Evolutionary conservation across 2,113 vertebrate species (phyloP).

Genomic region (Gymnobelideus leadbeateri): DNA sequence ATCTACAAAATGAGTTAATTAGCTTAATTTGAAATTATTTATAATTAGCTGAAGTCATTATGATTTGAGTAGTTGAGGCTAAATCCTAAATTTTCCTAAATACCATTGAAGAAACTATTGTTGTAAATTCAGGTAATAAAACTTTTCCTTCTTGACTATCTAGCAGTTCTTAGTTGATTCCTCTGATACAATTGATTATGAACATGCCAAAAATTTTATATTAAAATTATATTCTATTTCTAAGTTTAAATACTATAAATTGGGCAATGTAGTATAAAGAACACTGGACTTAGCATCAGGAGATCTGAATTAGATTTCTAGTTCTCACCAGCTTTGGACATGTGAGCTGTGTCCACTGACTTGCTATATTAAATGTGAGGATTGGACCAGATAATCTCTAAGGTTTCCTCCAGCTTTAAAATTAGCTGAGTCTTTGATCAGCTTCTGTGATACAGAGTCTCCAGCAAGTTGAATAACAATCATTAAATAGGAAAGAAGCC

Average conservation of each 20-base stretch:
- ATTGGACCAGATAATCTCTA: background rate
- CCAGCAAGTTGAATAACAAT: background rate
- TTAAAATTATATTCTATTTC: background rate
- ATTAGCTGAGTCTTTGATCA: background rate
- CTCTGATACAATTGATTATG: background rate
- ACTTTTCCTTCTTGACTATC: conserved; percentile 46
- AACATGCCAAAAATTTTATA: background rate
- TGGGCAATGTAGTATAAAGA: background rate
- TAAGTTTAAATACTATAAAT: background rate
- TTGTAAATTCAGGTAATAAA: background rate
- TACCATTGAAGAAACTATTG: conserved; percentile 13
- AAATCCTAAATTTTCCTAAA: conserved; percentile 34
- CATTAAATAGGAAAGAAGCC: background rate
- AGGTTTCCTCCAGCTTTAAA: background rate
- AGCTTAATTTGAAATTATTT: conserved; percentile 10
- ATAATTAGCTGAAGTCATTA: background rate
- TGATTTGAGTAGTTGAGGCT: conserved; percentile 27
- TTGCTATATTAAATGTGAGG: background rate
- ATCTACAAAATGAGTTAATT: conserved; percentile 38
- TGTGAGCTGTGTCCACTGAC: background rate
- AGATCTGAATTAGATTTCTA: background rate
- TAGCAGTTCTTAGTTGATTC: background rate
- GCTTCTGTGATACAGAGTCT: background rate
- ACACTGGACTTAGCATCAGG: background rate
- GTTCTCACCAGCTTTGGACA: background rate